phyloP scores from a whole-genome alignment of 2,113 vertebrate species.

The Cyphomyrus plagiostoma region DNA sequence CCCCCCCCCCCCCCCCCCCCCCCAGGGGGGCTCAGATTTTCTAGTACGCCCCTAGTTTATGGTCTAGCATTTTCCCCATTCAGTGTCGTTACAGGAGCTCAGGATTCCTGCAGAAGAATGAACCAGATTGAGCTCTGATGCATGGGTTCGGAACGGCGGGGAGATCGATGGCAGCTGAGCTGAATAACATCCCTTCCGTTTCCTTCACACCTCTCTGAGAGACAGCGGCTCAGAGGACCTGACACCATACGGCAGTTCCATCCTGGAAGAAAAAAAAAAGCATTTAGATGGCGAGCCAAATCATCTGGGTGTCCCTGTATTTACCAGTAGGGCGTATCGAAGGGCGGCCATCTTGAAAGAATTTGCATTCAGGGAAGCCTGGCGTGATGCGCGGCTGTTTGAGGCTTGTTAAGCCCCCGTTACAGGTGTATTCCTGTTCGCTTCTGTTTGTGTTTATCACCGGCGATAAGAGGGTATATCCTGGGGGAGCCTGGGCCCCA shows the following conservation, averaged over 20 bases:
- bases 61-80: neutral
- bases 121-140: neutral
- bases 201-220: neutral
- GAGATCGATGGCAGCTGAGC: neutral
- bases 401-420: neutral
- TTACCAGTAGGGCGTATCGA: neutral
- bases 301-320: neutral
- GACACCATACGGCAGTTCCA: neutral
- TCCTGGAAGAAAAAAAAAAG: neutral
- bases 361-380: neutral
- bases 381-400: neutral
- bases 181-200: neutral
- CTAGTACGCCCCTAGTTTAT: neutral
- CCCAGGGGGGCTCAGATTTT: neutral
- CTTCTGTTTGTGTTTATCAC: conserved; percentile 6
- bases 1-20: too few relatives aligned
- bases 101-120: neutral
- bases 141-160: neutral
- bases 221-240: neutral
- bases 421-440: neutral
- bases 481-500: neutral
- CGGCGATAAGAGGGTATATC: neutral
- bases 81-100: neutral
- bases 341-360: neutral
- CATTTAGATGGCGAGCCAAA: neutral